phyloP scores from a whole-genome alignment of 2,888 invertebrate species.

The Cerastoderma edule region DNA sequence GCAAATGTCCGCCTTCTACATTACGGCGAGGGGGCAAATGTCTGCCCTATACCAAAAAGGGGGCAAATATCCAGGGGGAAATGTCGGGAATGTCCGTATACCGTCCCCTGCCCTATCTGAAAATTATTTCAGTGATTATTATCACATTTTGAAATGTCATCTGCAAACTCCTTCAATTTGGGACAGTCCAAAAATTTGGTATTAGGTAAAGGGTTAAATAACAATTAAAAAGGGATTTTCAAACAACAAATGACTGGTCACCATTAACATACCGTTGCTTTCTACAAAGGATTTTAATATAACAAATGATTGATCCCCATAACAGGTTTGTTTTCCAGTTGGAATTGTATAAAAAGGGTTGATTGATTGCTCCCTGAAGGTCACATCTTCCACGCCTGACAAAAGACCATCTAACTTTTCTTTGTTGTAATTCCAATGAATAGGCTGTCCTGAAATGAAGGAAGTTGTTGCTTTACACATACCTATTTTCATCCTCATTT shows the following conservation, averaged over 20 bases:
- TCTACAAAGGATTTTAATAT: constrained; percentile 75
- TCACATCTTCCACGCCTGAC: constrained; percentile 67
- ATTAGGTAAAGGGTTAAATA: no score
- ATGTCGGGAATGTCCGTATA: no score
- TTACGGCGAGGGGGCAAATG: no score
- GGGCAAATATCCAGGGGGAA: no score
- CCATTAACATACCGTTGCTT: constrained; percentile 68
- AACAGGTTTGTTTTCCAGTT: constrained; percentile 69
- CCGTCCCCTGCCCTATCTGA: no score
- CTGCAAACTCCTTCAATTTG: no score
- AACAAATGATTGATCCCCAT: constrained; percentile 77
- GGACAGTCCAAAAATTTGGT: no score
- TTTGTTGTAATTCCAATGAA: constrained; percentile 79
- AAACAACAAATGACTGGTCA: constrained; percentile 74
- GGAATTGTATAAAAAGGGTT: constrained; percentile 75
- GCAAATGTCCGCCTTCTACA: no score
- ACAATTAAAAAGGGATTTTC: no score
- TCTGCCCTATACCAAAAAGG: no score
- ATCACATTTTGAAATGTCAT: no score
- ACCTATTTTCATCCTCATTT: not conserved
- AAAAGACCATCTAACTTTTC: constrained; percentile 67
- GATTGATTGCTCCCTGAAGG: constrained; percentile 73
- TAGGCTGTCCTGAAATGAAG: constrained; percentile 66
- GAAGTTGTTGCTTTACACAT: not conserved
- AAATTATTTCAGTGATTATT: no score